Percentiles rank a stretch among this genome's conserved stretches.
Evolutionary conservation across 2,888 invertebrate species (phyloP).

Genomic region (Ectemnius continuus): DNA sequence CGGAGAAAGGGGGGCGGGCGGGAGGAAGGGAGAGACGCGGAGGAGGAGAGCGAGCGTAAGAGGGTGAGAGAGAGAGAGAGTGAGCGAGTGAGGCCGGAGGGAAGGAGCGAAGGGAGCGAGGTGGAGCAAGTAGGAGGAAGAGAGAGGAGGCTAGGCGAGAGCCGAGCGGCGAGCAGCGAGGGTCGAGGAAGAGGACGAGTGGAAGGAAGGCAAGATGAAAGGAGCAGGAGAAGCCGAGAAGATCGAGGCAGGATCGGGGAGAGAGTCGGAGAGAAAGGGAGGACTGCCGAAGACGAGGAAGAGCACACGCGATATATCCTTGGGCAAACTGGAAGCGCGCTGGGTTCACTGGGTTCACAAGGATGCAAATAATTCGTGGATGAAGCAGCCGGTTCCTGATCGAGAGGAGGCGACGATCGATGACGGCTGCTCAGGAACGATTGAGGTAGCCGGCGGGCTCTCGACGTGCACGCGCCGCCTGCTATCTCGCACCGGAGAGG

Average conservation of each 20-base stretch:
- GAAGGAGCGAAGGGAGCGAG: conserved; percentile 40
- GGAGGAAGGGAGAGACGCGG: conserved; percentile 19
- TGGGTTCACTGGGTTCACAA: no score
- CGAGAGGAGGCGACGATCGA: conserved; percentile 21
- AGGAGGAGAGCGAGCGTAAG: conserved; percentile 9
- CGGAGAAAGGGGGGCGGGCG: conserved; percentile 39
- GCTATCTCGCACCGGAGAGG: not conserved
- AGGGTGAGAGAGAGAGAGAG: conserved; percentile 35
- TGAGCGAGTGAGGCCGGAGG: conserved; percentile 39
- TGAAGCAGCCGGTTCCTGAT: conserved; percentile 16
- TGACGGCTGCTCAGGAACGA: conserved; percentile 28
- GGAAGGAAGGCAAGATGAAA: conserved; percentile 6
- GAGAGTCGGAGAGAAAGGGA: conserved; percentile 17
- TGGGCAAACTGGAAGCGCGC: no score
- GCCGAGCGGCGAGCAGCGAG: conserved; percentile 17
- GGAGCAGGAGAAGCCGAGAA: not conserved
- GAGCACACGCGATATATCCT: conserved; percentile 1
- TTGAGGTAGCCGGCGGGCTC: not conserved
- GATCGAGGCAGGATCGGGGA: not conserved
- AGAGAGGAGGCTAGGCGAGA: not conserved
- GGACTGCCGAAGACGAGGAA: not conserved
- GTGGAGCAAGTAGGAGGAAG: conserved; percentile 33
- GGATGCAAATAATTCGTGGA: not conserved
- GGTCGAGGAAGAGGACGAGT: conserved; percentile 11
- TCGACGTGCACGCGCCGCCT: conserved; percentile 2